Evolutionary conservation across 1,140 invertebrate genomes (phyloP).

Genomic region (Euglossa dilemma): DNA sequence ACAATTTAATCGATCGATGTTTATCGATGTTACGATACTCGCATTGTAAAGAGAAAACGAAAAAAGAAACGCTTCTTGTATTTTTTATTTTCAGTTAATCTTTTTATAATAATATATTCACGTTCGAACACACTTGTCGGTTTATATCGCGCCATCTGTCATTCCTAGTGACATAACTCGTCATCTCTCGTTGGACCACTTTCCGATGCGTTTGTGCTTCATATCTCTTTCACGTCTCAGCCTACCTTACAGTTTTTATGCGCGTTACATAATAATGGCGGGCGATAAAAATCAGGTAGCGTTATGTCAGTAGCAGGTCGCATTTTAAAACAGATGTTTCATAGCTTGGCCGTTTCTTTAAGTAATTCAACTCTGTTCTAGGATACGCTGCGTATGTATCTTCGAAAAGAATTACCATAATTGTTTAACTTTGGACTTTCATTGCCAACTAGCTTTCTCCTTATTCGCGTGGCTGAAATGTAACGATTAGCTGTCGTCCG

Average conservation of each 20-base stretch:
- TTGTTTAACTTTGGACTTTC: slow-evolving; percentile 52
- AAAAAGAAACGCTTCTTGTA: too few species aligned
- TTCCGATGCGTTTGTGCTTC: neutral
- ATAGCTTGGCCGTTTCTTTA: neutral
- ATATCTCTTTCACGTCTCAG: neutral
- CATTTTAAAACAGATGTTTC: neutral
- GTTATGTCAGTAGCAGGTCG: slow-evolving; percentile 14
- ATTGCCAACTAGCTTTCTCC: slow-evolving; percentile 55
- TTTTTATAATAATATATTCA: neutral
- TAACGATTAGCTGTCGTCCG: slow-evolving; percentile 40
- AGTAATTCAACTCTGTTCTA: neutral
- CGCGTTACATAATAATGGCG: slow-evolving; percentile 13
- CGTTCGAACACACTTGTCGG: neutral
- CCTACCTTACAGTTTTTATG: slow-evolving; percentile 17
- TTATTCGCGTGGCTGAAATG: slow-evolving; percentile 43
- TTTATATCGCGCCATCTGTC: neutral
- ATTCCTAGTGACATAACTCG: neutral
- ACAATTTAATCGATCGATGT: too few species aligned
- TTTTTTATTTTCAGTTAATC: neutral
- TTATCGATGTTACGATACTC: too few species aligned
- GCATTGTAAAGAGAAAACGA: too few species aligned
- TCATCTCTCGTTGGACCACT: neutral
- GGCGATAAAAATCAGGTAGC: slow-evolving; percentile 26
- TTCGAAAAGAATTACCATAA: slow-evolving; percentile 10
- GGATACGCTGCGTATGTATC: neutral